Percentiles rank a stretch among this genome's conserved stretches.
Conservation (phyloP, 2,797 vertebrate species). For the Lagocephalus sceleratus region DNA sequence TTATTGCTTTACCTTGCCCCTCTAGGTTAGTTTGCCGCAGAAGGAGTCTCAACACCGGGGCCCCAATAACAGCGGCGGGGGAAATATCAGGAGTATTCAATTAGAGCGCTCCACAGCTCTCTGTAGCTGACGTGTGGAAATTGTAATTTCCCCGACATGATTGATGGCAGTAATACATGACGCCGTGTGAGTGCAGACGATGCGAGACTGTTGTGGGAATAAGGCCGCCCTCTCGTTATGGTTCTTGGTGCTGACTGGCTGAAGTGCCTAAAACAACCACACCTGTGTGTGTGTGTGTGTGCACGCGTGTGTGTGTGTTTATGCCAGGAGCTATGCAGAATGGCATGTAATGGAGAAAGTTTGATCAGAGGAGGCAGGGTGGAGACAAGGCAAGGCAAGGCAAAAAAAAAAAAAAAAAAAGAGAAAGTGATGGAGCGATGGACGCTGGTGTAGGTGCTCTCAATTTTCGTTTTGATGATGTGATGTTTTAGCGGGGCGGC, state of each 20-base stretch:
- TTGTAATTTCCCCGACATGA: slow-evolving; percentile 80
- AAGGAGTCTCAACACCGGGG: slow-evolving; percentile 41
- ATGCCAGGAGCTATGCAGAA: slow-evolving; percentile 44
- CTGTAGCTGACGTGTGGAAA: slow-evolving; percentile 77
- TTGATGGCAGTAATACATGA: slow-evolving; percentile 79
- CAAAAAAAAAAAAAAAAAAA: slow-evolving; percentile 2
- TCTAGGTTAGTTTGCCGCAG: slow-evolving; percentile 48
- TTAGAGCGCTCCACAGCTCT: slow-evolving; percentile 68
- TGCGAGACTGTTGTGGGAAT: slow-evolving; percentile 60
- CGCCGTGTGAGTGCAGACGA: slow-evolving; percentile 65
- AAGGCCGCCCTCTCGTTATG: slow-evolving; percentile 58
- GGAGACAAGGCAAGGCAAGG: slow-evolving; percentile 14
- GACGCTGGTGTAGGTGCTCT: slow-evolving; percentile 19
- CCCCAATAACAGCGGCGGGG: slow-evolving; percentile 55
- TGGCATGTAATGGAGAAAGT: slow-evolving; percentile 56
- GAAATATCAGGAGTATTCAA: slow-evolving; percentile 72
- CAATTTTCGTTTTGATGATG: slow-evolving; percentile 49
- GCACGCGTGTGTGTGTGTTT: not conserved
- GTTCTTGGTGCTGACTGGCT: slow-evolving; percentile 57
- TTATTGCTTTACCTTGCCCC: slow-evolving; percentile 57
- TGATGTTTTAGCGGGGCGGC: slow-evolving; percentile 42
- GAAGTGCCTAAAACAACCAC: slow-evolving; percentile 41
- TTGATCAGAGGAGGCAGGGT: slow-evolving; percentile 26
- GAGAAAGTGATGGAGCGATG: slow-evolving; percentile 43
- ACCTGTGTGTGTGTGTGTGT: slow-evolving; percentile 27